Conservation (phyloP, 2,113 vertebrate genomes). For the Leptobrachium ailaonicum region DNA sequence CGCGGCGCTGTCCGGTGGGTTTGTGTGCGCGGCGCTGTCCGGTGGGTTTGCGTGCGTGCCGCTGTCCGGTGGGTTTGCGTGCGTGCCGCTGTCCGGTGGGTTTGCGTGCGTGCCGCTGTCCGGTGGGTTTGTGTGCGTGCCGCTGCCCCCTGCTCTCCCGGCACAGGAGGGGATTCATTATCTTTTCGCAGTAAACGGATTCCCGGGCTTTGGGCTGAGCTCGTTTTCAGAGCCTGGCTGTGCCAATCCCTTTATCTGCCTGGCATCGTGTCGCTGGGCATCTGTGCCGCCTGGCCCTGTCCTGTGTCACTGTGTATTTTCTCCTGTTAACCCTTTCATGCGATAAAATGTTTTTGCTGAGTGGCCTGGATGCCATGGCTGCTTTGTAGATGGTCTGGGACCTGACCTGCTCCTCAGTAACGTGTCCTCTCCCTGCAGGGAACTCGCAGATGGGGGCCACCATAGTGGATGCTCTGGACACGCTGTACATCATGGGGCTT, state of each 20-base stretch:
- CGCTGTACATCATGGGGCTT: slow-evolving; percentile 96
- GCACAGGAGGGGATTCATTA: neutral
- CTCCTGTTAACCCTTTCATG: neutral
- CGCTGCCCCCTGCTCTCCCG: neutral
- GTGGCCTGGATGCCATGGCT: neutral
- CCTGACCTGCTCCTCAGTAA: neutral
- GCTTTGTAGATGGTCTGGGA: neutral
- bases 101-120: no score
- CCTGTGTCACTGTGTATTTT: neutral
- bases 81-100: no score
- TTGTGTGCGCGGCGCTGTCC: no score
- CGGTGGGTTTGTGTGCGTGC: no score
- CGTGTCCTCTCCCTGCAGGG: slow-evolving; percentile 58
- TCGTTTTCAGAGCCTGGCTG: neutral
- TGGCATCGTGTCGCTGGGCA: neutral
- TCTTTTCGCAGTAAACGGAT: slow-evolving; percentile 1
- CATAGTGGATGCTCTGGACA: slow-evolving; percentile 96
- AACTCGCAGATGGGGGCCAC: slow-evolving; percentile 95
- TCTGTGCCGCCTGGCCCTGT: neutral
- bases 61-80: no score
- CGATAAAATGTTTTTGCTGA: neutral
- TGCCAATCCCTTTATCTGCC: neutral
- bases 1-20: neutral
- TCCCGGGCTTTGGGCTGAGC: neutral
- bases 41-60: no score